Conservation (phyloP, 2,797 vertebrate genomes). For the Sebastes wilsoni region DNA sequence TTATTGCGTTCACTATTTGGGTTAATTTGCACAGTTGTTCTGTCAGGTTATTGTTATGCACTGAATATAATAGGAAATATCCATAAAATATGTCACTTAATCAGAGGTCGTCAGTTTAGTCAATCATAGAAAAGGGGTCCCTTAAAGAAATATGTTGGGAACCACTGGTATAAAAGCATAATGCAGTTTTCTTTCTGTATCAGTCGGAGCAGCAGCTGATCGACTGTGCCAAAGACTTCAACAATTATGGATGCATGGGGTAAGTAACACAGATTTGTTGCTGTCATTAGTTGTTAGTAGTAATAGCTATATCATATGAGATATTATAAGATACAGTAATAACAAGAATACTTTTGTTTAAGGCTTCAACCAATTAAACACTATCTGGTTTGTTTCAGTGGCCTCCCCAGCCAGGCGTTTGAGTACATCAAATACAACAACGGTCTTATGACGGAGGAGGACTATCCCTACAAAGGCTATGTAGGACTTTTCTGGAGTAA, state of each 20-base stretch:
- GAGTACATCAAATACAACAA: conserved; percentile 90
- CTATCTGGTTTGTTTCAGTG: conserved; percentile 74
- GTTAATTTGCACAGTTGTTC: no score
- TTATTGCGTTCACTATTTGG: no score
- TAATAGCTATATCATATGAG: neutral
- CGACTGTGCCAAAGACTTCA: conserved; percentile 88
- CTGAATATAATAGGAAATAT: no score
- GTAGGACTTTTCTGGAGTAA: conserved; percentile 64
- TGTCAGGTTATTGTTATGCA: rapidly evolving
- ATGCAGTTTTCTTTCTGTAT: conserved; percentile 1
- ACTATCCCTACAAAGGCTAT: conserved; percentile 85
- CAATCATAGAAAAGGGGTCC: rapidly evolving
- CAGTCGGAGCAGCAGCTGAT: conserved; percentile 91
- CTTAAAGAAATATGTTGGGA: rapidly evolving
- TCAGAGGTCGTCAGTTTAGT: no score
- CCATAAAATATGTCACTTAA: no score
- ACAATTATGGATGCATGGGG: conserved; percentile 89
- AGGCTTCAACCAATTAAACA: neutral
- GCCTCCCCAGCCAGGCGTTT: conserved; percentile 93
- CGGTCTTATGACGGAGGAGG: conserved; percentile 88
- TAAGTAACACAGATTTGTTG: conserved; percentile 52
- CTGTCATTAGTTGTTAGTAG: neutral
- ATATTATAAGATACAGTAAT: neutral
- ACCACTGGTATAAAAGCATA: neutral
- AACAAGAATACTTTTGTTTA: neutral